Conservation (phyloP, 2,113 vertebrate genomes). For the Tychaedon coryphoeus region DNA sequence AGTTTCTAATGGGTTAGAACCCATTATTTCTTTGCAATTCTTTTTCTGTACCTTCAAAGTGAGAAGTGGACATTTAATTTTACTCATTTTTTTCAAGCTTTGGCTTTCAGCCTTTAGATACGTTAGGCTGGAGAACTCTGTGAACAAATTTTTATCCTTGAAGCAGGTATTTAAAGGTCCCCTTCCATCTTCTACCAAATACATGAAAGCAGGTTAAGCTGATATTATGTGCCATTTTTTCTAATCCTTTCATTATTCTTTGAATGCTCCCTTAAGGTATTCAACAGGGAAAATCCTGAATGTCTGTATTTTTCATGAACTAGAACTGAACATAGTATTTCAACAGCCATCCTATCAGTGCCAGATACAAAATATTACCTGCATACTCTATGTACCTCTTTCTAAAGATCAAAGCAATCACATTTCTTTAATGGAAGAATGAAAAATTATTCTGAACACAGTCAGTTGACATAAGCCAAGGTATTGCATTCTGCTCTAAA, state of each 20-base stretch:
- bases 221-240: neutral
- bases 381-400: neutral
- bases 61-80: neutral
- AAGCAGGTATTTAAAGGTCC: neutral
- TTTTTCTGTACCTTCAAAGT: neutral
- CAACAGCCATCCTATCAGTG: neutral
- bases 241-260: neutral
- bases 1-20: neutral
- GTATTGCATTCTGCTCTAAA: neutral
- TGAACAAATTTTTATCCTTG: neutral
- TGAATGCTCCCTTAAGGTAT: neutral
- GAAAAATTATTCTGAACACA: neutral
- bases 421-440: slow-evolving; percentile 2
- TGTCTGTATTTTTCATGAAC: slow-evolving; percentile 28
- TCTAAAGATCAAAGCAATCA: slow-evolving; percentile 41
- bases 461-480: neutral
- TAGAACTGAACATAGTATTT: neutral
- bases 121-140: neutral
- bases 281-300: neutral
- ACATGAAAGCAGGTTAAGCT: neutral
- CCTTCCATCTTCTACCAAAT: neutral
- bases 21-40: neutral
- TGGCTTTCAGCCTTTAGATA: neutral
- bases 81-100: neutral
- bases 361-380: slow-evolving; percentile 37